Base-by-base conservation (phyloP, 2,113 vertebrate species). In the Xiphophorus couchianus region DNA sequence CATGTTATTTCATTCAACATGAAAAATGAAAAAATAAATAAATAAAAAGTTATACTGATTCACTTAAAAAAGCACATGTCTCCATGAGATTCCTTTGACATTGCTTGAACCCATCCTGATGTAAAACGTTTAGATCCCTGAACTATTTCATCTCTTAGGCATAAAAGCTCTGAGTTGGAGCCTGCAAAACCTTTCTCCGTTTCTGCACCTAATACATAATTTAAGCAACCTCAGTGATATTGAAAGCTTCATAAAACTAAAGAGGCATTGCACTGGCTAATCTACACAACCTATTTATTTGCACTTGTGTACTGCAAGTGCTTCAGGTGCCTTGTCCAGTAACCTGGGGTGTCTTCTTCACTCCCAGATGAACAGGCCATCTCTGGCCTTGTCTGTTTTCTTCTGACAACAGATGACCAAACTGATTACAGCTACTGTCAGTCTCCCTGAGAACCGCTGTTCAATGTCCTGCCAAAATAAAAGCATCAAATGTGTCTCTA, bases 371-470 rank as follows among this genome's bases (percentile, higher is more conserved):
- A 62, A 80, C 71, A 70, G 67, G 61, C 44, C 27, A 37, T 66
- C 58, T 80, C 82, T 51, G 66, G 86, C 85, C 82, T 86, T 74
- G 29, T 74, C 91, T 90, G 88, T 92, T 89, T 91, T 31, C 48
- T 69, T 72, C 78, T 87, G 88, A 88, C 91, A 90, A 71, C 42
- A 54, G 86, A 90, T 80, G 90, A 91, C 89, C 86, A 73, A 86
- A 93, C 90, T 85, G 93, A 94, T 93, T 90, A 89, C 85, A 63
- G 69, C 78, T 73, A 58, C 91, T 90, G 92, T 87, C 93, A 89
- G 81, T 93, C 91, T 92, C 81, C 76, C 84, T 44, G 69, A 88
- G 73, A 91, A 77, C 89, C 91, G 91, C 89, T 89, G 88, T 78
- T 72, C 69, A 62, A 31, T 61, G 72, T 64, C 81, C 48, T 75